phyloP scores from a whole-genome alignment of 2,888 invertebrate species.

The Notodonta dromedarius region DNA sequence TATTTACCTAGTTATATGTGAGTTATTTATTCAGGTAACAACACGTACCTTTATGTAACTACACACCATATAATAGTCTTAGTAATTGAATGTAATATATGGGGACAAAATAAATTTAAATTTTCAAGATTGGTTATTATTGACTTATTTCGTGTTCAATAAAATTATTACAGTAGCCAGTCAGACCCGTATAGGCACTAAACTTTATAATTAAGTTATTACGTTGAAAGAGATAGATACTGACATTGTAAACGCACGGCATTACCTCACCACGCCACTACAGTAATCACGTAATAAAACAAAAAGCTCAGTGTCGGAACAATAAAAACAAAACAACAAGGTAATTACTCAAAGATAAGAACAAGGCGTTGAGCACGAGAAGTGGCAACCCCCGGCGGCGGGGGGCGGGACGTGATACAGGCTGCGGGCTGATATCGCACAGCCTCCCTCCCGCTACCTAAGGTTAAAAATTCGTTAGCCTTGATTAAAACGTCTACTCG shows the following conservation, averaged over 20 bases:
- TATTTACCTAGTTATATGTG: no score
- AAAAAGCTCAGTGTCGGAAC: slow-evolving; percentile 50
- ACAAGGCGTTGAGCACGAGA: slow-evolving; percentile 60
- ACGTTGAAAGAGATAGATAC: not conserved
- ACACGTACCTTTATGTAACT: no score
- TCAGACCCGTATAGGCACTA: slow-evolving; percentile 2
- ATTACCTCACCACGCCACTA: slow-evolving; percentile 21
- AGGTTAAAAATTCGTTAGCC: slow-evolving; percentile 63
- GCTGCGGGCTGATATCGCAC: slow-evolving; percentile 30
- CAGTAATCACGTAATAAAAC: slow-evolving; percentile 46
- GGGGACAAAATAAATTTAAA: no score
- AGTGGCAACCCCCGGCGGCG: slow-evolving; percentile 54
- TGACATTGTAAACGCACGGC: slow-evolving; percentile 7
- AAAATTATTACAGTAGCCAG: no score
- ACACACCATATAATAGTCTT: no score
- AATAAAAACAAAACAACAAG: slow-evolving; percentile 68
- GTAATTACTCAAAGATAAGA: slow-evolving; percentile 75
- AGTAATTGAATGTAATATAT: no score
- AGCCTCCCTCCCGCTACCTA: slow-evolving; percentile 33
- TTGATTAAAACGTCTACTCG: slow-evolving; percentile 65
- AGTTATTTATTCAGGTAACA: no score
- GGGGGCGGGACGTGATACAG: slow-evolving; percentile 28
- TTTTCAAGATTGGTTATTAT: no score
- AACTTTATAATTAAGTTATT: not conserved
- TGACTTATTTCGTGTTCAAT: no score